Percentiles rank a stretch among this genome's conserved stretches.
phyloP scores from a whole-genome alignment of 2,888 invertebrate species.

The Lucinisca nassula region DNA sequence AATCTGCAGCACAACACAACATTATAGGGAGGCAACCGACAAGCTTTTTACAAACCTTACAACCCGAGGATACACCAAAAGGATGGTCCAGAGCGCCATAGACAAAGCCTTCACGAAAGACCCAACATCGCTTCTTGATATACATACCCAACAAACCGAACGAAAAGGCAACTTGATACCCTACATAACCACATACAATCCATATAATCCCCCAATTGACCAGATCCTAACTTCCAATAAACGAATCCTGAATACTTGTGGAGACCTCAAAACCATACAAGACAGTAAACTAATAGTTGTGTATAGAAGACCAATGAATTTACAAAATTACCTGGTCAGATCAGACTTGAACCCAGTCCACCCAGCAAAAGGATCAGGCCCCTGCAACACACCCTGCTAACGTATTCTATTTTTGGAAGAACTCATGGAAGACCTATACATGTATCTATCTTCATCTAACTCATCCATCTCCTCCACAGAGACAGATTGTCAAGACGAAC shows the following conservation, averaged over 20 bases:
- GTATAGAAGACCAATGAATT: background rate
- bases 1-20: background rate
- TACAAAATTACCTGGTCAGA: background rate
- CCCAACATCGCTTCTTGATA: background rate
- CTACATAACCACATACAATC: background rate
- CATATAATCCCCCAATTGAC: background rate
- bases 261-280: background rate
- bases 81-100: background rate
- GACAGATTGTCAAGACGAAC: too few relatives aligned
- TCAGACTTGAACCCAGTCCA: background rate
- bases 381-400: background rate
- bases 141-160: background rate
- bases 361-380: background rate
- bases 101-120: background rate
- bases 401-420: too few relatives aligned
- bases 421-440: too few relatives aligned
- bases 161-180: background rate
- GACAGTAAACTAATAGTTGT: background rate
- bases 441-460: too few relatives aligned
- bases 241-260: background rate
- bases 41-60: background rate
- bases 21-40: background rate
- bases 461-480: too few relatives aligned
- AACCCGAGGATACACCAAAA: background rate
- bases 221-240: background rate